A percentile compares a stretch with the other conserved stretches of the same genome.
Evolutionary conservation across 2,888 invertebrate genomes (phyloP).

Genomic region (Sialis fuliginosa): DNA sequence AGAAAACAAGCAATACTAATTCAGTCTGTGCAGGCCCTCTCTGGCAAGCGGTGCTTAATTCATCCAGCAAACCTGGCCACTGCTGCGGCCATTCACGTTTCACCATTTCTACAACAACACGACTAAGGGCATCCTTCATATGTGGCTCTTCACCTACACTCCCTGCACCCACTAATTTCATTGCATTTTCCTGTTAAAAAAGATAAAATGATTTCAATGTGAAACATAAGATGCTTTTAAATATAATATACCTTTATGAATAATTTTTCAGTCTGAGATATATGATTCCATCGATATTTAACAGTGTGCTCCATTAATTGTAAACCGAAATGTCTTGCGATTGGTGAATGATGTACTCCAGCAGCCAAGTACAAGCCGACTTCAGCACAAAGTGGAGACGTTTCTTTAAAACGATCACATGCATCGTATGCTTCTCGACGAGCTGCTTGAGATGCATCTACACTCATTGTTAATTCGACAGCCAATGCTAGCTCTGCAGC

Average conservation of each 20-base stretch:
- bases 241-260: slow-evolving; percentile 52
- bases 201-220: background rate
- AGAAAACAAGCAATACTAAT: slow-evolving; percentile 71
- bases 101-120: slow-evolving; percentile 92
- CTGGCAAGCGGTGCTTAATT: slow-evolving; percentile 65
- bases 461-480: slow-evolving; percentile 67
- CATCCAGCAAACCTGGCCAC: slow-evolving; percentile 73
- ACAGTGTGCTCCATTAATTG: slow-evolving; percentile 87
- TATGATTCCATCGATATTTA: slow-evolving; percentile 83
- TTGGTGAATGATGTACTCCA: slow-evolving; percentile 51
- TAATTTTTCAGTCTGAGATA: slow-evolving; percentile 71
- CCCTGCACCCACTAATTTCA: slow-evolving; percentile 61
- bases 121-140: slow-evolving; percentile 68
- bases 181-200: slow-evolving; percentile 56
- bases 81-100: slow-evolving; percentile 97
- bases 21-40: slow-evolving; percentile 79
- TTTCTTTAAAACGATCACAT: slow-evolving; percentile 70
- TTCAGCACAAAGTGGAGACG: slow-evolving; percentile 74
- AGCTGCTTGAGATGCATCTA: slow-evolving; percentile 55
- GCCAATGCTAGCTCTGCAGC: slow-evolving; percentile 65
- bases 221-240: background rate
- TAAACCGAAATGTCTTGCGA: slow-evolving; percentile 78
- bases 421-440: slow-evolving; percentile 70
- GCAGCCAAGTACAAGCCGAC: slow-evolving; percentile 68
- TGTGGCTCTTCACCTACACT: slow-evolving; percentile 59